These are phyloP conservation scores for Halcyon chelicuti DNA, from an alignment of 2,797 vertebrate genomes.

Conservation along the genomic window DNA sequence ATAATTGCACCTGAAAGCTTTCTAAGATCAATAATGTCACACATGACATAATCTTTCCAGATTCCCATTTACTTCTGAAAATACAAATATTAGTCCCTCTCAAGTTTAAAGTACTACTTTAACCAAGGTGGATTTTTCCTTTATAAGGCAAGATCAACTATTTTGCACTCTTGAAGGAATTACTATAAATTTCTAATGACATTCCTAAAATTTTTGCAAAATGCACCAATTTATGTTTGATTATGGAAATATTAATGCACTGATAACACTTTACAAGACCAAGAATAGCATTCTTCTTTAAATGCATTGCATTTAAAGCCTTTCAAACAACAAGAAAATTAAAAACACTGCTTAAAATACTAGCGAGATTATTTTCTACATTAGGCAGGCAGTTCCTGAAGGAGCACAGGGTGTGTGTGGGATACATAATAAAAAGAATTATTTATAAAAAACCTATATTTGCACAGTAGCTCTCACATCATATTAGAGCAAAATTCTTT, in stretches of 20 bases:
- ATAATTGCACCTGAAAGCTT: background rate
- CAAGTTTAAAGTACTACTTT: background rate
- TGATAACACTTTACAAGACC: background rate
- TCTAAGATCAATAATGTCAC: background rate
- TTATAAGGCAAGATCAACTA: background rate
- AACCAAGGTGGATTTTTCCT: fast-evolving
- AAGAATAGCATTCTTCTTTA: background rate
- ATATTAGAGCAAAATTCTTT: background rate
- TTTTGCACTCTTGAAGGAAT: background rate
- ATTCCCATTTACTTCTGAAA: background rate
- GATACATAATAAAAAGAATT: background rate
- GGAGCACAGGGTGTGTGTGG: fast-evolving
- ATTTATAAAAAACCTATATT: background rate
- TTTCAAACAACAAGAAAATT: background rate
- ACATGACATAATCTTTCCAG: background rate
- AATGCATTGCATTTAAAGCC: background rate
- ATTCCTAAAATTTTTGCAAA: background rate
- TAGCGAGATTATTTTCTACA: background rate
- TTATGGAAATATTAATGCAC: background rate
- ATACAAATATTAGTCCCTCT: background rate
- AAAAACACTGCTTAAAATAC: background rate
- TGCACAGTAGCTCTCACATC: background rate
- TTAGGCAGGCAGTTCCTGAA: background rate
- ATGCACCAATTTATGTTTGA: background rate
- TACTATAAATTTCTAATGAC: background rate